Base-by-base conservation (phyloP, 2,113 vertebrate species). In the Bucco capensis region DNA sequence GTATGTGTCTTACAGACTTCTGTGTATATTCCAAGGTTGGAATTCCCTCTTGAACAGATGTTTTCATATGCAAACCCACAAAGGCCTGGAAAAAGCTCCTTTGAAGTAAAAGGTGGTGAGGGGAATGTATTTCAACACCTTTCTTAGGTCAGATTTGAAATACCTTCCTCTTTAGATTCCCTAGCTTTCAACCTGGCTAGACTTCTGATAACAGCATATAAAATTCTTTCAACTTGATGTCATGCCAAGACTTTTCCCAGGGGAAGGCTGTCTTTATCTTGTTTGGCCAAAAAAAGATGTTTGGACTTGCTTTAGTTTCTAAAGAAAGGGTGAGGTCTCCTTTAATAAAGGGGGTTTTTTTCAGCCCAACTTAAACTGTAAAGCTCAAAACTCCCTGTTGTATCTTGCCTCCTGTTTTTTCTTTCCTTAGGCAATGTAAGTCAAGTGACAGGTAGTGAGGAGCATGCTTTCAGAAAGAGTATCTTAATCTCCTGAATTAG, bases 231-330 rank as follows among this genome's bases (percentile, higher is more conserved):
- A 76, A 7, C 44, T 89, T 92, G 77, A 25, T 85, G 38, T 73
- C 19, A 24, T 85, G 92, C 91, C 86, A 94, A 53, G 62, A 58
- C 21, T 82, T 90, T 44, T 87, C 77, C 82, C 75, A 67, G 31
- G 78, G 78, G 56, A 88, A 95, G 56, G 60, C 30, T 65, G 31
- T 71, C 46, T 95, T 89, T 92, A 76, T 93, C 90, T 93, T 83
- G 25, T 95, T 94, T 71, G 62, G 88, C 70, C 53, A 83, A 92
- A 95, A 51, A 89, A 81, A 92, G 56, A 31, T 87, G 93, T 96
- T 94, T 92, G 64, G 67, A 71, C 95, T 94, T 96, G 95, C 44
- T 89, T 76, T 66, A 44, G 35, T 89, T 92, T 94, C 95, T 91
- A 74, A 80, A 92, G 89, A 93, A 90, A 51, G 86, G 90, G 90